These are phyloP conservation scores for Terrapene triunguis DNA, from an alignment of 2,113 vertebrate species.

Conservation along the genomic window DNA sequence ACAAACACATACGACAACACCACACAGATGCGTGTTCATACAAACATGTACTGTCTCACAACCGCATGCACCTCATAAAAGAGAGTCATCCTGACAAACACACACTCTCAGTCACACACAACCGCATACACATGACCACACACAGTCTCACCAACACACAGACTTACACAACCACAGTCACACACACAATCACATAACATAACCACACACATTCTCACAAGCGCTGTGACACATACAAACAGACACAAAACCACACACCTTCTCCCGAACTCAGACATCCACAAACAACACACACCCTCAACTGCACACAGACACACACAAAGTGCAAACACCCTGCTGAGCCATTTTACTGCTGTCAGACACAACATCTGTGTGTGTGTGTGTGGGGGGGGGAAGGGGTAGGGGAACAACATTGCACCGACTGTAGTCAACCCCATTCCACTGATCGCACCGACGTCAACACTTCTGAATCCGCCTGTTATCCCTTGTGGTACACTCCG, in stretches of 20 bases:
- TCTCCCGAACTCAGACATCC: not conserved
- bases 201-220: not conserved
- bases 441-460: not conserved
- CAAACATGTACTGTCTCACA: not conserved
- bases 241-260: not conserved
- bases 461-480: not conserved
- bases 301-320: not conserved
- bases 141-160: not conserved
- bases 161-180: not conserved
- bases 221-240: not conserved
- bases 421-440: not conserved
- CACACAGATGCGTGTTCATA: not conserved
- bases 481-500: not conserved
- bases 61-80: not conserved
- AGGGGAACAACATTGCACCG: not conserved
- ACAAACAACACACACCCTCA: not conserved
- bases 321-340: not conserved
- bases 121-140: not conserved
- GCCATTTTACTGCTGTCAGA: not conserved
- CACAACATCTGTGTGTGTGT: not conserved
- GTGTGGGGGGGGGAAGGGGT: too few relatives aligned
- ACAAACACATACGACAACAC: not conserved
- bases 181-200: not conserved
- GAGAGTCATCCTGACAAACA: not conserved
- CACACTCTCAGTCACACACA: not conserved